Evolutionary conservation across 2,113 vertebrate species (phyloP), one percentile per base, ranked within the genome.

Genomic region (Lophotis ruficrista): DNA sequence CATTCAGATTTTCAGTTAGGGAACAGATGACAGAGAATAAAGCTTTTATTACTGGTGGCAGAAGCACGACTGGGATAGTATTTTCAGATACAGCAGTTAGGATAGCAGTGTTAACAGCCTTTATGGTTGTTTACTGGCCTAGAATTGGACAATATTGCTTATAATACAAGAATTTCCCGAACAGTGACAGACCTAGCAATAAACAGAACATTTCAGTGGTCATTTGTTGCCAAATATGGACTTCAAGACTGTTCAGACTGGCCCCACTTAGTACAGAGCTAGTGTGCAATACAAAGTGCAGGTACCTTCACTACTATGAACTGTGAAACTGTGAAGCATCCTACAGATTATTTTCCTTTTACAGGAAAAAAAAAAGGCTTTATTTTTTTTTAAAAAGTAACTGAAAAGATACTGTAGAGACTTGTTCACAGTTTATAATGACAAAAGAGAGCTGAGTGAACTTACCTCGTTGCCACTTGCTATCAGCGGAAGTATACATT

Each of bases 401-500:
- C 53, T 8, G 12, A 71, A 48, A 47, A 27, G 4, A 23, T 3
- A 7, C 0, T 13, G 17, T 15, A 50, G 62, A 60, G 19, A 14
- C 48, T 43, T 38, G 25, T 4, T 33, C 35, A 13, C 25, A 33
- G 21, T 30, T 90, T 60, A 6, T 8, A 25, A 31, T 16, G 11
- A 27, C 58, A 54, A 37, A 65, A 53, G 23, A 5, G n/a, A 47
- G 14, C 30, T 2, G 18, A 30, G 64, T 41, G 91, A 85, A 92
- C 97, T 93, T 94, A 99, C 99, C 98, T 99, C 99, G 14, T 98
- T 98, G 81, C 98, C 98, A 72, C 96, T 88, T 14, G 98, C 96
- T 94, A 99, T 95, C 30, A 99, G 98, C 3, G 99, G 99, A 94
- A 99, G 98, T 69, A 99, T 97, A 86, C 99, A 99, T 94, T 99